Evolutionary conservation across 1,140 invertebrate genomes (phyloP), one percentile per base, ranked within the genome.

Genomic region (Drosophila kurseongensis): DNA sequence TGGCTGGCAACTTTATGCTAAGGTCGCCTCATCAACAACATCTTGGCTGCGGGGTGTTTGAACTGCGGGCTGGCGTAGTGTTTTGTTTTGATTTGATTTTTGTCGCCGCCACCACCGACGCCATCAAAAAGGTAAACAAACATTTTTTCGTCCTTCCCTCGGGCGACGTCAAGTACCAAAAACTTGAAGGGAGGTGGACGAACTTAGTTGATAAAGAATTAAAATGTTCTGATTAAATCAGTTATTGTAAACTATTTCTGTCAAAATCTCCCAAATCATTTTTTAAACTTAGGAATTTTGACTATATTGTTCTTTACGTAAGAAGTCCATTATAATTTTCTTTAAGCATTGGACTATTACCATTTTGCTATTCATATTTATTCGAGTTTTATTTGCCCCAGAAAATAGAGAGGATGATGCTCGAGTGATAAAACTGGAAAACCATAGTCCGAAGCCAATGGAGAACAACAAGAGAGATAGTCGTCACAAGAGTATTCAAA

Each of bases 81-180:
- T 44, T 55, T 42, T 81, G 81, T 84, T 84, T 84, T 85, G 81
- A 84, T 84, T 85, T 80, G 77, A 74, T 71, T 85, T 84, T 80
- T 80, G 75, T 79, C 68, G 77, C 54, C 67, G 68, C 58, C 62
- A 45, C 55, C 66, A 41, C 61, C 75, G 61, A 71, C 67, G 65
- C 67, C 67, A 71, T 71, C 41, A 48, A 72, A 84, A 83, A 84
- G 80, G 80, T 84, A 84, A 84, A 84, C 67, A 71, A 71, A 36
- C 65, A 36, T 48, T 57, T 65, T 63, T 62, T 55, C 47, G 32
- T 16, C 55, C 29, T 42, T 58, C 57, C 72, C 65, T 18, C 38
- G 38, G 41, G 65, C 47, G 18, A 14, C 44, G 16, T 8, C n/a
- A 23, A 66, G 61, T 52, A 68, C 36, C n/a, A 2, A 41, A 52